phyloP scores from a whole-genome alignment of 2,888 invertebrate species.

The Ischnura elegans region DNA sequence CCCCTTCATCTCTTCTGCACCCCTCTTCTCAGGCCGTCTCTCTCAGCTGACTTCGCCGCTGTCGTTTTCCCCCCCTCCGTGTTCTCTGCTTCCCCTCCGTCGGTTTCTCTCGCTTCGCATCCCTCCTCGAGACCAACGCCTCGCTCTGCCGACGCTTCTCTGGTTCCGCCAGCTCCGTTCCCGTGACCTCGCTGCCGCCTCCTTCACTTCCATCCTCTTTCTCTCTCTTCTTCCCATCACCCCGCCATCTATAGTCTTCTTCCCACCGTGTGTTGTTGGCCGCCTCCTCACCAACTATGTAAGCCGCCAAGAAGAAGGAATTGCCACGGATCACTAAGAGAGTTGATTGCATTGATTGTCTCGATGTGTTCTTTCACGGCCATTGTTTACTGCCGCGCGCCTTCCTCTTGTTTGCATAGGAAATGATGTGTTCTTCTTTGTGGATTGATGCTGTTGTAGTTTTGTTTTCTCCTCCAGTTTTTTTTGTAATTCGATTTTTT shows the following conservation, averaged over 20 bases:
- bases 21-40: background rate
- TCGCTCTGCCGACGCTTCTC: conserved; percentile 56
- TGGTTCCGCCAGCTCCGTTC: conserved; percentile 59
- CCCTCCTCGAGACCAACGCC: conserved; percentile 42
- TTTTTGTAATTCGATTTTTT: no score
- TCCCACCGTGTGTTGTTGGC: conserved; percentile 17
- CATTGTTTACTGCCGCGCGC: background rate
- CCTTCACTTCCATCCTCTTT: background rate
- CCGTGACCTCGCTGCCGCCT: conserved; percentile 48
- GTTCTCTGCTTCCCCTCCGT: background rate
- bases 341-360: background rate
- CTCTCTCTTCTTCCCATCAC: conserved; percentile 19
- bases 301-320: no score
- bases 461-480: no score
- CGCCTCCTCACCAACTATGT: no score
- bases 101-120: conserved; percentile 14
- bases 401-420: background rate
- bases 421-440: no score
- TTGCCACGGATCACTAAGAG: background rate
- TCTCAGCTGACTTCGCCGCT: conserved; percentile 40
- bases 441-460: no score
- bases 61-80: background rate
- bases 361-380: no score
- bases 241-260: conserved; percentile 54
- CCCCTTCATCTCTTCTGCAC: background rate